Percentiles rank a stretch among this genome's conserved stretches.
Evolutionary conservation across 92 coral and sea anemone genomes (phyloP).

Genomic region (Actinernus sp.): DNA sequence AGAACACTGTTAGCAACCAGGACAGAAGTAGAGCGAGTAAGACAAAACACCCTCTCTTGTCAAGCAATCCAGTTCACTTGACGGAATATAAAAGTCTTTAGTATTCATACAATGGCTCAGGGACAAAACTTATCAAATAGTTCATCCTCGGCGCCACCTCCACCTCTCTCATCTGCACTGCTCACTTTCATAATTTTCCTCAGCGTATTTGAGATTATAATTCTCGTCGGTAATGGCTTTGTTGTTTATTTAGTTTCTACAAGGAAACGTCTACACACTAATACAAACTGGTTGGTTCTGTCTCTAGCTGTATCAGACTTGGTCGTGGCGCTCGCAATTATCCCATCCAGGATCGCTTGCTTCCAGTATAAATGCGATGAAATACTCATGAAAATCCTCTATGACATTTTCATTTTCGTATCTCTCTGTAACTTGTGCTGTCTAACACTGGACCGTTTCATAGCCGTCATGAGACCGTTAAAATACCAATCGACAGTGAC

Average conservation of each 20-base stretch:
- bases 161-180: conserved; percentile 13
- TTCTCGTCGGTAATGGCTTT: conserved; percentile 67
- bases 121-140: conserved; percentile 1
- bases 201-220: conserved; percentile 48
- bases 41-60: no score
- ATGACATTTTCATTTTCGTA: conserved; percentile 78
- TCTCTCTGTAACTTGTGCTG: conserved; percentile 82
- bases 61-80: no score
- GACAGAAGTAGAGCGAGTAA: no score
- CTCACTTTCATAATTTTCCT: conserved; percentile 51
- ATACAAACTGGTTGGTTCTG: conserved; percentile 76
- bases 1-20: no score
- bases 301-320: conserved; percentile 82
- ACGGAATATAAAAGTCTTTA: no score
- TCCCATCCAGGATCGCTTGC: conserved; percentile 81
- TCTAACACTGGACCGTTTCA: conserved; percentile 65
- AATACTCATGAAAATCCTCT: conserved; percentile 63
- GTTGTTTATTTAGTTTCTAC: conserved; percentile 70
- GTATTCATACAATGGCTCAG: no score
- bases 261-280: conserved; percentile 70
- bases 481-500: conserved; percentile 40
- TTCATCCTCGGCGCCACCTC: neutral
- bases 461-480: conserved; percentile 51
- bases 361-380: conserved; percentile 68
- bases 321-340: conserved; percentile 66